Percentiles rank a stretch among this genome's conserved stretches.
Conservation (phyloP, 2,113 vertebrate genomes). For the Spilogale gracilis region DNA sequence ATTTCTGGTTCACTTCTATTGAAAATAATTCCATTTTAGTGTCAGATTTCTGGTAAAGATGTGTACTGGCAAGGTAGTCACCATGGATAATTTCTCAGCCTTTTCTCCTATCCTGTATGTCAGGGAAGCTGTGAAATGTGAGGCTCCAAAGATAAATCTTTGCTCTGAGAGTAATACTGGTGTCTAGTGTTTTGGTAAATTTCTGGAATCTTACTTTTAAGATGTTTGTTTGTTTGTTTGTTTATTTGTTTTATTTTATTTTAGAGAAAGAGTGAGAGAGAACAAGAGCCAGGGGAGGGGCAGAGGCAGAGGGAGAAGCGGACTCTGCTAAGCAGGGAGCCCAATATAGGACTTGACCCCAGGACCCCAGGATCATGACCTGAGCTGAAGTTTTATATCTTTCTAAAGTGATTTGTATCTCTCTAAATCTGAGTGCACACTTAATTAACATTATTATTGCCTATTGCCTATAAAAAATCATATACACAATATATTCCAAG, state of each 20-base stretch:
- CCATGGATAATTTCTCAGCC: background rate
- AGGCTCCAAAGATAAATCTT: background rate
- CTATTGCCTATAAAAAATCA: background rate
- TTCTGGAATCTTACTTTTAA: background rate
- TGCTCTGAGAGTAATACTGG: background rate
- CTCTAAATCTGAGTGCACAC: background rate
- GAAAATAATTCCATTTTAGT: background rate
- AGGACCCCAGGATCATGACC: too few species aligned
- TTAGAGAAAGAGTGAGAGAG: too few species aligned
- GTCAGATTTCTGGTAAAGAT: background rate
- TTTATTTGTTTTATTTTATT: too few species aligned
- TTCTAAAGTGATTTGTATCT: slow-evolving; percentile 40
- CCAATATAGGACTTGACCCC: too few species aligned
- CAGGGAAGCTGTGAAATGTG: background rate
- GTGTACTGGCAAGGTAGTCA: background rate
- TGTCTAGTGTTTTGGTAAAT: background rate
- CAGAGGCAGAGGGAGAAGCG: too few species aligned
- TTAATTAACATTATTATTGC: background rate
- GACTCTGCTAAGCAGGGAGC: too few species aligned
- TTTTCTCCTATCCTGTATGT: background rate
- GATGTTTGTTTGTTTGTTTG: too few species aligned
- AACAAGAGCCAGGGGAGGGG: too few species aligned
- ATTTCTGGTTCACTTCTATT: background rate
- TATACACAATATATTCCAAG: background rate
- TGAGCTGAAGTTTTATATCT: background rate